Conservation (phyloP, 1,140 invertebrate species). For the Drusus annulatus region DNA sequence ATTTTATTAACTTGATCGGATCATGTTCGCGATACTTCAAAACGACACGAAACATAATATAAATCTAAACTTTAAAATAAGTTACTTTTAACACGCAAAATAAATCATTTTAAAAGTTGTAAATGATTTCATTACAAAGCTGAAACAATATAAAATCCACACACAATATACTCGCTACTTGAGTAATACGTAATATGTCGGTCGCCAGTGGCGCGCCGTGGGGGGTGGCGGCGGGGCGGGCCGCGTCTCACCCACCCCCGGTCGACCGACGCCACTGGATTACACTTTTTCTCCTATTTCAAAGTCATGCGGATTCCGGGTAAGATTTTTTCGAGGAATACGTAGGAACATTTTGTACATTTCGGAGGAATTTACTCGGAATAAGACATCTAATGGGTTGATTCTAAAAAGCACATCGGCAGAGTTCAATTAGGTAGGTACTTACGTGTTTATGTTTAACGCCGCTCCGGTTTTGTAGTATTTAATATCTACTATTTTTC, state of each 20-base stretch:
- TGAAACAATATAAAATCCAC: no score
- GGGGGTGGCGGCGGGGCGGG: background rate
- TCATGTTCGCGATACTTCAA: no score
- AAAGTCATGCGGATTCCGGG: conserved; percentile 21
- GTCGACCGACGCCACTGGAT: conserved; percentile 3
- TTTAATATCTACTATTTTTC: no score
- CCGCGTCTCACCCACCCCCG: background rate
- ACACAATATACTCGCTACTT: background rate
- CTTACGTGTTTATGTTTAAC: no score
- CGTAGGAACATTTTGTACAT: background rate
- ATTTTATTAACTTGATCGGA: no score
- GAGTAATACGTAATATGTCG: background rate
- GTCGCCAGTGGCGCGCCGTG: background rate
- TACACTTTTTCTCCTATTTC: conserved; percentile 21
- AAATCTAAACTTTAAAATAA: no score
- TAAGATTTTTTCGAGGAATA: conserved; percentile 20
- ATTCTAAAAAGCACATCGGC: background rate
- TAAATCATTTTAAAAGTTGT: no score
- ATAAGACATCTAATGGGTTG: background rate
- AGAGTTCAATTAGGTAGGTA: background rate
- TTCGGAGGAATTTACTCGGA: background rate
- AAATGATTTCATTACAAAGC: no score
- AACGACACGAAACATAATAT: no score
- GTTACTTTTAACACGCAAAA: no score
- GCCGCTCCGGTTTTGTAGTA: no score